Base-by-base conservation (phyloP, 2,888 invertebrate genomes). In the Coelopa pilipes region DNA sequence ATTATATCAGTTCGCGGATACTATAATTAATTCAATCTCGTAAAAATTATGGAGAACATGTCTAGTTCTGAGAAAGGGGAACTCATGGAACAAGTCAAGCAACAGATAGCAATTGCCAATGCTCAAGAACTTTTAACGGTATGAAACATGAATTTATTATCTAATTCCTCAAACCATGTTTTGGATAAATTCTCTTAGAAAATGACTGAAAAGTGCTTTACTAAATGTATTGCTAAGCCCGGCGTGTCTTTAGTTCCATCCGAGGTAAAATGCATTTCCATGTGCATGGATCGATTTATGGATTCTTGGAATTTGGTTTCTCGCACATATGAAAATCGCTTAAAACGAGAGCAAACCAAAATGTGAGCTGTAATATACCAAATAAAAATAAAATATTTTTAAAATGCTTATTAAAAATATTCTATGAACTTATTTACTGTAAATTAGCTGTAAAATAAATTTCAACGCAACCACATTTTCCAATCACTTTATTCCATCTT, bases 271-370 rank as follows among this genome's bases (percentile, higher is more conserved):
- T 98, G 98, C 86, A 91, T 98, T 80, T 95, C 96, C 0, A 97
- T 97, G 95, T 98, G 98, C 87, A 97, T 98, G 97, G 98, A 98
- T 88, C 83, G 98, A 83, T 99, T 96, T 89, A 96, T 98, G 95
- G 98, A 99, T 84, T 92, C 97, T 3, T 97, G 96, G 94, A 96
- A 97, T 88, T 89, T 97, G 72, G 96, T 98, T 13, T 96, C 96
- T 13, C 92, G 93, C 87, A 93, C 97, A 0, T 98, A 98, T 87
- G 92, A 94, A 76, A 91, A 90, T 86, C 91, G 98, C 84, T 90
- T 98, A 81, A 94, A 96, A 85, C 90, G 92, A 79, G 98, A 98
- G 50, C 78, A 82, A 66, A 70, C 74, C 69, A 78, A 77, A 72
- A 71, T 74, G 15, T 76, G 24, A 68, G 10, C 62, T 13, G 53